A percentile compares a stretch with the other conserved stretches of the same genome.
phyloP scores from a whole-genome alignment of 2,797 vertebrate genomes.

The Aplochiton taeniatus region DNA sequence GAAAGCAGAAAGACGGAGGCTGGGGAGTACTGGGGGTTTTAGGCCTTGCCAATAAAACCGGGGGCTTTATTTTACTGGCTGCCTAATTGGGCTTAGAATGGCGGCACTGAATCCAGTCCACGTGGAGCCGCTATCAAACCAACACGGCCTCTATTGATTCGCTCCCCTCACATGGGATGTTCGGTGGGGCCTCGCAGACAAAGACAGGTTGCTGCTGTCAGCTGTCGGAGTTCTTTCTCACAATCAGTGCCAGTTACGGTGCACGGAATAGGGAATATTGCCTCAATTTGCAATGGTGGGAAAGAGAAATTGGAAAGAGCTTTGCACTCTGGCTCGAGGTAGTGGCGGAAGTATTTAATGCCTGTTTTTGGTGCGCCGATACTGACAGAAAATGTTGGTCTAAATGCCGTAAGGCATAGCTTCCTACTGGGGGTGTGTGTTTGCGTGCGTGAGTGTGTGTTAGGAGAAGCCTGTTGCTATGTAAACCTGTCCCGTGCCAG shows the following conservation, averaged over 20 bases:
- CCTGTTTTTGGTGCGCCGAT: too few species aligned
- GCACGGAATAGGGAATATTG: too few species aligned
- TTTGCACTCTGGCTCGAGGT: too few species aligned
- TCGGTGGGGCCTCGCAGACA: background rate
- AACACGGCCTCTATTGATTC: conserved; percentile 7
- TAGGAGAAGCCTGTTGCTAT: background rate
- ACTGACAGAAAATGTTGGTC: too few species aligned
- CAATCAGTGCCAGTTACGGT: too few species aligned
- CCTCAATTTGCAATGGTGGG: too few species aligned
- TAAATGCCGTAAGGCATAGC: too few species aligned
- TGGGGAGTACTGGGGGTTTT: background rate
- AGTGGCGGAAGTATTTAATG: too few species aligned
- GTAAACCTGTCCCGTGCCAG: background rate
- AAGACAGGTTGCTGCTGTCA: background rate
- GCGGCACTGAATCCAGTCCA: conserved; percentile 7
- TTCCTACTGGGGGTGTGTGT: conserved; percentile 1
- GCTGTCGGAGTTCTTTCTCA: background rate
- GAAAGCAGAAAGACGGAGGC: background rate
- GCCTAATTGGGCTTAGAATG: conserved; percentile 49
- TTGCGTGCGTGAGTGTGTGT: background rate
- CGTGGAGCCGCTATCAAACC: conserved; percentile 29
- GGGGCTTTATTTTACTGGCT: conserved; percentile 42
- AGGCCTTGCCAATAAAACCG: conserved; percentile 36
- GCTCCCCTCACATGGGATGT: background rate
- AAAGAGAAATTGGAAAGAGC: too few species aligned